Base-by-base conservation (phyloP, 2,888 invertebrate genomes). In the Acleris cristana region DNA sequence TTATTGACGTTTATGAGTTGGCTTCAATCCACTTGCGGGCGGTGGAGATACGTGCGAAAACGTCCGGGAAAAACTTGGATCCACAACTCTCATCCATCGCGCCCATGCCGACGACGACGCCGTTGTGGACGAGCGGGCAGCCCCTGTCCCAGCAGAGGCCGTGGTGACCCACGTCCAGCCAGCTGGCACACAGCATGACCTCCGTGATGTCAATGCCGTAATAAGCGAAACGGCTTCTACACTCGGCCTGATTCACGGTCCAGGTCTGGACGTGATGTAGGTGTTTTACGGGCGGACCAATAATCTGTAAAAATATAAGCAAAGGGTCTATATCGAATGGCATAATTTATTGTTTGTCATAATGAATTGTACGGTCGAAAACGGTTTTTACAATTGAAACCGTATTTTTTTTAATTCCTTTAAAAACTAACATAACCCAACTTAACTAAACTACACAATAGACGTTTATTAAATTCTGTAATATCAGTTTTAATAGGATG, bases 251-350 rank as follows among this genome's bases (percentile, higher is more conserved):
- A 71, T 83, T 83, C 16, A 84, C 62, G 10, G 72, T 70, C 76
- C 78, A 80, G 40, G 84, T 60, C 53, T 84, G 81, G 1, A 83
- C 83, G 51, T 83, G 80, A 23, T 80, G 80, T 0, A 84, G 75
- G 40, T 78, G 77, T 64, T 81, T 79, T 2, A 76, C 70, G 1
- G 1, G 0, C 3, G 30, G 30, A 10, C 30, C 2, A 30, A 0
- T 2, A 10, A 2, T 2, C 30, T 30, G 30, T 10, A 30, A 30
- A 30, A 10, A 10, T 30, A 30, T 30, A 10, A 30, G 30, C 30
- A 23, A 23, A 23, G 23, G 23, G 4, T 23, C 23, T 23, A 3
- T 23, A 4, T 23, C 4, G 23, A 23, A 23, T 23, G 3, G 23
- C 4, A 23, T 23, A 23, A 23, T 3, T 23, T 21, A 21, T 21